Evolutionary conservation across 2,888 invertebrate genomes (phyloP), one percentile per base, ranked within the genome.

Genomic region (Tiliacea aurago): DNA sequence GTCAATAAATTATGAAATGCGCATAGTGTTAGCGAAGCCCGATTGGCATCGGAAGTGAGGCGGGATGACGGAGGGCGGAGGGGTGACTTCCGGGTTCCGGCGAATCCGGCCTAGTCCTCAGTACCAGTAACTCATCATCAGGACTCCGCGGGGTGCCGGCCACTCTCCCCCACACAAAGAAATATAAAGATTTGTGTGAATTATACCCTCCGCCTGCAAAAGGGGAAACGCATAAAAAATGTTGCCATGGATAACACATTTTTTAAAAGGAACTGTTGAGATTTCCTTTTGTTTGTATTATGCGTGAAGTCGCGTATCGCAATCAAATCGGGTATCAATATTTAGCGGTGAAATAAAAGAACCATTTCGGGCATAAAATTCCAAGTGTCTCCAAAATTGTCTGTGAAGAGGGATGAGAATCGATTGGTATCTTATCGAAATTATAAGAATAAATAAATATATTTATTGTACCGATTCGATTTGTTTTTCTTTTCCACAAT

Each of bases 51-150:
- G 96, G 95, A 95, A 94, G 94, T 87, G 84, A 90, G 90, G 93
- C 92, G 93, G 93, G 92, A 90, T 89, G 91, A 90, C 87, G 90
- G 84, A 87, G 91, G 90, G 86, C 89, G 91, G 94, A 94, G 94
- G 94, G 93, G 93, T 91, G 92, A 94, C 94, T 94, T 95, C 95
- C 95, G 92, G 76, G 88, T 90, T 92, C 93, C 75, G 78, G 70
- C 58, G 61, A 76, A 53, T 70, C 75, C 91, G 73, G 73, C 72
- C 81, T 79, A 69, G 77, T 72, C 76, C 90, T 89, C 88, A 64
- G 87, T 83, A 87, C 89, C 92, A 84, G 93, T 96, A 96, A 95
- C 95, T 95, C 95, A 95, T 96, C 95, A 95, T 95, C 95, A 95
- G 90, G 88, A 83, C 95, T 81, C 95, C 84, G 88, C 93, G 90